These are phyloP conservation scores for Dicaeum eximium DNA, from an alignment of 2,113 vertebrate genomes.

Conservation along the genomic window DNA sequence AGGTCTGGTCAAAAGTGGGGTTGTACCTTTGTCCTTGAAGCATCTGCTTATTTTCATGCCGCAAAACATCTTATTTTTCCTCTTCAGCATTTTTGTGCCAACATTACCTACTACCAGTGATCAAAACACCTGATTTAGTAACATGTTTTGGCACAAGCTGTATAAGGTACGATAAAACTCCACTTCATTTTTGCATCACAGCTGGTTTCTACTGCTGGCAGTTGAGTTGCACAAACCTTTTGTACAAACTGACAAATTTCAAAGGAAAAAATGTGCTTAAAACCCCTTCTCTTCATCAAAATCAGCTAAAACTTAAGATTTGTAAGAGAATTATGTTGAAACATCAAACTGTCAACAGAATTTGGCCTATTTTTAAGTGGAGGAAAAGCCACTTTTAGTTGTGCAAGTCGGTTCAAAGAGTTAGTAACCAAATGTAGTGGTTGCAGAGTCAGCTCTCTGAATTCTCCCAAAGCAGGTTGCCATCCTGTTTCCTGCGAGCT, in stretches of 20 bases:
- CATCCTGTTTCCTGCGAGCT: background rate
- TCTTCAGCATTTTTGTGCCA: background rate
- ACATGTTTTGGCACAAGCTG: background rate
- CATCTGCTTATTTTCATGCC: background rate
- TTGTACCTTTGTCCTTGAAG: background rate
- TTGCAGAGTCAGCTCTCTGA: background rate
- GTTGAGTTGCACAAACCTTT: background rate
- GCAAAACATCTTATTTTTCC: background rate
- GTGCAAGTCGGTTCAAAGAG: background rate
- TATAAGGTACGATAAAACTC: background rate
- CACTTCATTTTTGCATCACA: background rate
- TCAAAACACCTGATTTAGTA: background rate
- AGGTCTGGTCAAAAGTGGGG: background rate
- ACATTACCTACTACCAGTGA: background rate
- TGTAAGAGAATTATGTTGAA: background rate
- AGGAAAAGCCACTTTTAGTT: background rate
- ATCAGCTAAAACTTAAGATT: background rate
- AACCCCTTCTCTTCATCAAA: background rate
- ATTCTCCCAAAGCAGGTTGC: accelerated
- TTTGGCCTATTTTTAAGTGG: background rate
- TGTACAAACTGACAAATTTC: background rate
- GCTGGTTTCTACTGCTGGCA: background rate
- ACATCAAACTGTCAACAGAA: background rate
- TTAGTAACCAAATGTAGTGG: background rate
- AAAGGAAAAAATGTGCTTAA: background rate